These are phyloP conservation scores for Erynnis tages DNA, from an alignment of 2,888 invertebrate species.

Conservation along the genomic window DNA sequence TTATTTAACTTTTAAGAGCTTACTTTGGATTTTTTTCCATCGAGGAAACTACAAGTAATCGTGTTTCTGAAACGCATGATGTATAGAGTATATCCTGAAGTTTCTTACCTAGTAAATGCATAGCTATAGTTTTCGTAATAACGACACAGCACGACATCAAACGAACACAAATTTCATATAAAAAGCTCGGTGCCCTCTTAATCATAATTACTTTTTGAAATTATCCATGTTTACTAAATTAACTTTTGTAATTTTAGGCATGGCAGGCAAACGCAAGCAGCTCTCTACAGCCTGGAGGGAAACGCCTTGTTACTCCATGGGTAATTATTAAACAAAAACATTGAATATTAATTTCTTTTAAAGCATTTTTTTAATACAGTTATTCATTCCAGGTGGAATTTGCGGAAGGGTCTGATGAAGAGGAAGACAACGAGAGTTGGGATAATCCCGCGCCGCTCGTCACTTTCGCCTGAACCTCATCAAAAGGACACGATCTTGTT, in stretches of 20 bases:
- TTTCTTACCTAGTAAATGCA: too few relatives aligned
- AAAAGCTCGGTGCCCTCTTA: too few relatives aligned
- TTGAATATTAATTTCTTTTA: not conserved
- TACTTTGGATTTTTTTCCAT: too few relatives aligned
- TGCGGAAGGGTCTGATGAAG: conserved; percentile 68
- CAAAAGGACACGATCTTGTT: not conserved
- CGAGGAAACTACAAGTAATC: too few relatives aligned
- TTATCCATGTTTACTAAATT: not conserved
- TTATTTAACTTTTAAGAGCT: too few relatives aligned
- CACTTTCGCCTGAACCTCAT: conserved; percentile 51
- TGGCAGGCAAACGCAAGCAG: conserved; percentile 70
- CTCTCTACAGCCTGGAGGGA: conserved; percentile 50
- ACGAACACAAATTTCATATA: too few relatives aligned
- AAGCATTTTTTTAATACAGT: conserved; percentile 1
- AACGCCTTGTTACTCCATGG: conserved; percentile 62
- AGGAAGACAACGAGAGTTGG: conserved; percentile 60
- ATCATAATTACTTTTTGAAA: too few relatives aligned
- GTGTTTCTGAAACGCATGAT: too few relatives aligned
- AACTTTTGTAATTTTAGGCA: conserved; percentile 46
- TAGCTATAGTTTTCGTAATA: too few relatives aligned
- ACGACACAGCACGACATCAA: too few relatives aligned
- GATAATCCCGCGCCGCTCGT: conserved; percentile 67
- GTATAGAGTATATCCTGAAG: too few relatives aligned
- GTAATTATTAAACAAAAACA: conserved; percentile 41
- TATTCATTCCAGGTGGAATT: conserved; percentile 56